Percentiles rank a stretch among this genome's conserved stretches.
Evolutionary conservation across 1,140 invertebrate species (phyloP).

Genomic region (Drosophila orena): DNA sequence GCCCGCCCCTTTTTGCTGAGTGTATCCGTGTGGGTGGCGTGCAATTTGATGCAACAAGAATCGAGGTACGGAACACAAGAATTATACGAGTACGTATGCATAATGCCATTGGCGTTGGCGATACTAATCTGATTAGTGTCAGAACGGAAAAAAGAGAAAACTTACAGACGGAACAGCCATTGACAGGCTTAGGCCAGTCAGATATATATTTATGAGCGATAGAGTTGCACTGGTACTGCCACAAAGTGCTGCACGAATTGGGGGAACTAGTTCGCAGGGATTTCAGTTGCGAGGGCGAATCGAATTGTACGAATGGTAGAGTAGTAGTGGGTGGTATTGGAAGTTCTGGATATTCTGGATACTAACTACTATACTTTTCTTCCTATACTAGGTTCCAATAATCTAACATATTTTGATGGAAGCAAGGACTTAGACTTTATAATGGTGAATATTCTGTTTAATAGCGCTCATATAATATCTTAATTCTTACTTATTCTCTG

Average conservation of each 20-base stretch:
- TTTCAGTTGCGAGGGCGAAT: slow-evolving; percentile 23
- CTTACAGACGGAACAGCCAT: slow-evolving; percentile 49
- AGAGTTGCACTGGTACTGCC: slow-evolving; percentile 27
- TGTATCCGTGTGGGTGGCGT: slow-evolving; percentile 47
- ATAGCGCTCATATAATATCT: too few species aligned
- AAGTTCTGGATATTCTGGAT: too few species aligned
- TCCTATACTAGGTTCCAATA: too few species aligned
- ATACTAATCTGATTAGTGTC: slow-evolving; percentile 85
- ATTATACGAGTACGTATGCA: slow-evolving; percentile 54
- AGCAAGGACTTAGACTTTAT: too few species aligned
- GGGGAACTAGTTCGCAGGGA: slow-evolving; percentile 23
- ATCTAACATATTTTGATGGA: too few species aligned
- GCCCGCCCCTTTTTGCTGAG: slow-evolving; percentile 4
- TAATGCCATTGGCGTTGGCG: slow-evolving; percentile 72
- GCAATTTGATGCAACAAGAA: slow-evolving; percentile 83
- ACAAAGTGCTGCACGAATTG: slow-evolving; percentile 33
- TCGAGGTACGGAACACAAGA: slow-evolving; percentile 45
- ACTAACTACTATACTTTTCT: too few species aligned
- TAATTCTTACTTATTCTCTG: too few species aligned
- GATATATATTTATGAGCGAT: slow-evolving; percentile 53
- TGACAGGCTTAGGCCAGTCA: slow-evolving; percentile 45
- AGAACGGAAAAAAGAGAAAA: slow-evolving; percentile 64
- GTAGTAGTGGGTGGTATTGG: not conserved
- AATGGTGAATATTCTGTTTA: too few species aligned
- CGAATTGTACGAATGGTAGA: not conserved